Percentiles rank a stretch among this genome's conserved stretches.
Conservation (phyloP, 2,113 vertebrate genomes). For the Hyaena hyaena region DNA sequence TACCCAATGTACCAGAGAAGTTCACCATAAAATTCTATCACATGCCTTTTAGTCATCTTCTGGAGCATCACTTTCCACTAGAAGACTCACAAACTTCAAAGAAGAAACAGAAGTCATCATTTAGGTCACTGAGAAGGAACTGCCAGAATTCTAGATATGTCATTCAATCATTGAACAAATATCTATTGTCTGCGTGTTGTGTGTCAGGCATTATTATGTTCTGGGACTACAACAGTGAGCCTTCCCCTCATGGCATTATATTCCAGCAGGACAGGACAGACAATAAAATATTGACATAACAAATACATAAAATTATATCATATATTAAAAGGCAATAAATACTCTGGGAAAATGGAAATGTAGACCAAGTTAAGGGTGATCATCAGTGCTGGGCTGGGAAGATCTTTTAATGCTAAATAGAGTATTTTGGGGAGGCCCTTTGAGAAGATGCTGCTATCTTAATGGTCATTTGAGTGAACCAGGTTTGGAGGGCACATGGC, state of each 20-base stretch:
- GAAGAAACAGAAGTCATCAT: neutral
- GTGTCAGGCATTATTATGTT: neutral
- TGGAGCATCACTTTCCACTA: neutral
- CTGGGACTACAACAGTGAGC: neutral
- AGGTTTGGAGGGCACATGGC: neutral
- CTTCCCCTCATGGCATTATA: neutral
- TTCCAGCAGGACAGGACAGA: neutral
- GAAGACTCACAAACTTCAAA: neutral
- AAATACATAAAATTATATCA: neutral
- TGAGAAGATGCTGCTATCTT: neutral
- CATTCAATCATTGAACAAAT: neutral
- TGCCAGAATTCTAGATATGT: neutral
- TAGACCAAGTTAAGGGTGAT: neutral
- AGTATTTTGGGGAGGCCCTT: fast-evolving
- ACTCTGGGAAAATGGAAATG: neutral
- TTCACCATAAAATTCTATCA: neutral
- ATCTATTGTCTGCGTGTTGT: neutral
- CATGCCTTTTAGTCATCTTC: neutral
- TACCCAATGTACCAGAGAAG: neutral
- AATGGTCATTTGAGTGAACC: neutral
- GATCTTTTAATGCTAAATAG: neutral
- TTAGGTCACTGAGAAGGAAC: neutral
- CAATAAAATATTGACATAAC: neutral
- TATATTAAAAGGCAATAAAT: neutral
- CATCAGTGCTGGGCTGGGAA: too few relatives aligned